Percentiles rank a stretch among this genome's conserved stretches.
phyloP scores from a whole-genome alignment of 2,797 vertebrate genomes.

The Cephalopachus bancanus region DNA sequence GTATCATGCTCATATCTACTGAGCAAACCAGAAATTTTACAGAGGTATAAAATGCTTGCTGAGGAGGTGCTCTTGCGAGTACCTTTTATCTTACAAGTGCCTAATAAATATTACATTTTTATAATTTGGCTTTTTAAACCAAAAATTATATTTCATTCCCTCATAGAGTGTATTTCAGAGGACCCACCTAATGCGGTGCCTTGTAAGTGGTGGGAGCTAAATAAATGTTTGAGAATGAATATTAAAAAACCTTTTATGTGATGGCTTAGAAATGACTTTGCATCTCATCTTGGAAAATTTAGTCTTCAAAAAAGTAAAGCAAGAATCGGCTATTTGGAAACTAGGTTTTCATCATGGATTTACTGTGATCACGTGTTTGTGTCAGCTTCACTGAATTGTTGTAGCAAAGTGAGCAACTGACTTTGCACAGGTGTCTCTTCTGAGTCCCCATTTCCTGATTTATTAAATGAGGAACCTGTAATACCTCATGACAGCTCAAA shows the following conservation, averaged over 20 bases:
- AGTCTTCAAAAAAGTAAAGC: constrained; percentile 39
- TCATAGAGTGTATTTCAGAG: constrained; percentile 66
- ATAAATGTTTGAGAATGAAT: constrained; percentile 82
- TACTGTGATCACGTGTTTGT: neutral
- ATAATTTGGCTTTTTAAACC: constrained; percentile 78
- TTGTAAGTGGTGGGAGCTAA: constrained; percentile 69
- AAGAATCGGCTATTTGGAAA: constrained; percentile 22
- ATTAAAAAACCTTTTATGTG: constrained; percentile 70
- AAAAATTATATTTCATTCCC: constrained; percentile 74
- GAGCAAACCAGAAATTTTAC: constrained; percentile 66
- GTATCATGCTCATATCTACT: neutral
- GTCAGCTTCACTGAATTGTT: neutral
- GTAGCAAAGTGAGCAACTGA: neutral
- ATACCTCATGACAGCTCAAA: neutral
- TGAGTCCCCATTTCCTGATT: neutral
- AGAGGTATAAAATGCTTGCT: neutral
- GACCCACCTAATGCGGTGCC: constrained; percentile 47
- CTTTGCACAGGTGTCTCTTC: neutral
- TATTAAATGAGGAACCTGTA: neutral
- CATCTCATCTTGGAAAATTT: constrained; percentile 66
- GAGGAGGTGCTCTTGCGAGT: neutral
- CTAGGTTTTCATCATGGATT: neutral
- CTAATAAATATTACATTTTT: constrained; percentile 83
- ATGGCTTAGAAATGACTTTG: constrained; percentile 71
- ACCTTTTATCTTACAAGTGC: constrained; percentile 72